phyloP scores from a whole-genome alignment of 2,797 vertebrate species.

The Halcyon badia region DNA sequence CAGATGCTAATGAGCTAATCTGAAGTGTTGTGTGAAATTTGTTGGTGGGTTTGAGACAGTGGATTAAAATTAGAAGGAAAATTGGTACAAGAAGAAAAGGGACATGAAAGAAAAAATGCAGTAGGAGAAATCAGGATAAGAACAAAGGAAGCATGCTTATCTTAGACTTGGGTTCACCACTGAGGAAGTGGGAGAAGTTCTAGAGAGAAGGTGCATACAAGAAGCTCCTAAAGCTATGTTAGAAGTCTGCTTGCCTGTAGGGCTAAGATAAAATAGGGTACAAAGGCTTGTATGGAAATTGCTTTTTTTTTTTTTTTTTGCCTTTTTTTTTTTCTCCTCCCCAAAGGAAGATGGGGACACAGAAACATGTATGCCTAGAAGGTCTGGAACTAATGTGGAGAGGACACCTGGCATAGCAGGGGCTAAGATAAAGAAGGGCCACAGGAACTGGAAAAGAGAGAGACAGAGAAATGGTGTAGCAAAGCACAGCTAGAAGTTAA shows the following conservation, averaged over 20 bases:
- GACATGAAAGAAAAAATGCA: not conserved
- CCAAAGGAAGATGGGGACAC: not conserved
- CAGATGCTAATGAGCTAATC: conserved; percentile 62
- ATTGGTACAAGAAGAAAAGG: conserved; percentile 14
- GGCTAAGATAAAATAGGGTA: conserved; percentile 34
- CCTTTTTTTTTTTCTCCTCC: not conserved
- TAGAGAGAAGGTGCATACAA: not conserved
- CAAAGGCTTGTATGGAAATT: not conserved
- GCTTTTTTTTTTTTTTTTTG: not conserved
- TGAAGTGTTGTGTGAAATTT: conserved; percentile 45
- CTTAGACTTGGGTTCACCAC: not conserved
- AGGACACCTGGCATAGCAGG: conserved; percentile 60
- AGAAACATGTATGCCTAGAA: conserved; percentile 4
- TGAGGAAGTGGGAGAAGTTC: conserved; percentile 1
- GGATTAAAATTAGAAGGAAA: conserved; percentile 51
- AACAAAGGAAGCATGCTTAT: conserved; percentile 1
- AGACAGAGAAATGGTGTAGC: not conserved
- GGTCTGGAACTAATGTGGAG: conserved; percentile 13
- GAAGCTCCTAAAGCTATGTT: conserved; percentile 13
- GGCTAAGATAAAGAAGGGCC: conserved; percentile 57
- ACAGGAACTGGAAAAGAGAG: conserved; percentile 7
- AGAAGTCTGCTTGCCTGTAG: conserved; percentile 61
- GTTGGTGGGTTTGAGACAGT: conserved; percentile 44
- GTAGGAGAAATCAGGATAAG: not conserved
- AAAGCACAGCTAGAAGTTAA: conserved; percentile 38